Conservation (phyloP, 35 echinoderm and acorn worm genomes). For the Amphiura filiformis region DNA sequence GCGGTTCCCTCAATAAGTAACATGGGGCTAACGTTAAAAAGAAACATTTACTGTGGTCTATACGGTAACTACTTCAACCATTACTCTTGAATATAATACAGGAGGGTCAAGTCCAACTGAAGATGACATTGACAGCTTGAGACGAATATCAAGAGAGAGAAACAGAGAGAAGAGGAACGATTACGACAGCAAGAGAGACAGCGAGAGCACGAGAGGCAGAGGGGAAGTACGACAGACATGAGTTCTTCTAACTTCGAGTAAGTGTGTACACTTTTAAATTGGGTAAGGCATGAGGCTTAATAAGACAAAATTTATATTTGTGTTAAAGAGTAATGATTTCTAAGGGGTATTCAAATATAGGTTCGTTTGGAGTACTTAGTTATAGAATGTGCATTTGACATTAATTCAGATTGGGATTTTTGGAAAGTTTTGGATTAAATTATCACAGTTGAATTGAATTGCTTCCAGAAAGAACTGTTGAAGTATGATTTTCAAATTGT, state of each 20-base stretch:
- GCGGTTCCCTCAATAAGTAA: background rate
- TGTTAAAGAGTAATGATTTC: too few species aligned
- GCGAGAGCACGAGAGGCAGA: background rate
- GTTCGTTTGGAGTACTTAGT: too few species aligned
- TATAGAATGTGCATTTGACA: too few species aligned
- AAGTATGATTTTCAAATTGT: too few species aligned
- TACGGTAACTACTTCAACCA: background rate
- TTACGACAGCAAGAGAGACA: background rate
- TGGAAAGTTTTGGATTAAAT: too few species aligned
- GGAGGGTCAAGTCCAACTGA: background rate
- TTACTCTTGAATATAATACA: constrained; percentile 7
- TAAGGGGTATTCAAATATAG: too few species aligned
- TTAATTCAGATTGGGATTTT: too few species aligned
- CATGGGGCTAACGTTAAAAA: background rate
- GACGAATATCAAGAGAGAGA: background rate
- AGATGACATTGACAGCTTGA: background rate
- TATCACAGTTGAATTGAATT: too few species aligned
- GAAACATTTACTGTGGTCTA: background rate
- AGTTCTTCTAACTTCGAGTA: background rate
- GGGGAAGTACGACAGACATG: background rate
- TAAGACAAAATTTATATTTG: too few species aligned
- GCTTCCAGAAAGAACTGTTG: too few species aligned
- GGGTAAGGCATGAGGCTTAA: too few species aligned
- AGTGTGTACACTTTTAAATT: too few species aligned
- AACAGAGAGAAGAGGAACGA: background rate